These are phyloP conservation scores for Molorchus minor DNA, from an alignment of 2,888 invertebrate genomes.

Conservation along the genomic window DNA sequence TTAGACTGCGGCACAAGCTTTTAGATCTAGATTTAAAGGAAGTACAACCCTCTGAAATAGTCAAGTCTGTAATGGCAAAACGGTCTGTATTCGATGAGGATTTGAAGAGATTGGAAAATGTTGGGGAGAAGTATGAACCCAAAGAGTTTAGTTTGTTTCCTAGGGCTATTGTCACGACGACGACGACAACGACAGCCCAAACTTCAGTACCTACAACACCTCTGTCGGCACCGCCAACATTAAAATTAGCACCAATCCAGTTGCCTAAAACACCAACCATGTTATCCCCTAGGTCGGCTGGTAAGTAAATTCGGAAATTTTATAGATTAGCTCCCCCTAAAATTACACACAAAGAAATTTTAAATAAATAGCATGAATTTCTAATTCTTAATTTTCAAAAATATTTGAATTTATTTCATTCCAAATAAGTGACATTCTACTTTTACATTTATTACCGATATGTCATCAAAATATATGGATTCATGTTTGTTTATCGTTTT, in stretches of 20 bases:
- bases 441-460: too few relatives aligned
- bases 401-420: too few relatives aligned
- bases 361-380: too few relatives aligned
- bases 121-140: constrained; percentile 83
- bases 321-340: too few relatives aligned
- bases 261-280: constrained; percentile 58
- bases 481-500: constrained; percentile 18
- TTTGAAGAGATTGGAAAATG: constrained; percentile 88
- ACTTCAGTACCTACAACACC: constrained; percentile 43
- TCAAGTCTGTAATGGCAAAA: constrained; percentile 89
- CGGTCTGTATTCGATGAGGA: constrained; percentile 97
- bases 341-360: too few relatives aligned
- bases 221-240: constrained; percentile 46
- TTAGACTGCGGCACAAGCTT: constrained; percentile 75
- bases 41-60: constrained; percentile 91
- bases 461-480: too few relatives aligned
- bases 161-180: constrained; percentile 37
- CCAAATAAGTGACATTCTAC: too few relatives aligned
- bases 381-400: too few relatives aligned
- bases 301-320: constrained; percentile 41
- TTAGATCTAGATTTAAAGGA: constrained; percentile 74
- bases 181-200: constrained; percentile 34
- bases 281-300: constrained; percentile 57
- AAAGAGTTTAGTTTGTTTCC: constrained; percentile 65
- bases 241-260: constrained; percentile 50